Evolutionary conservation across 1,140 invertebrate species (phyloP), one percentile per base, ranked within the genome.

Genomic region (Lepidurus arcticus): DNA sequence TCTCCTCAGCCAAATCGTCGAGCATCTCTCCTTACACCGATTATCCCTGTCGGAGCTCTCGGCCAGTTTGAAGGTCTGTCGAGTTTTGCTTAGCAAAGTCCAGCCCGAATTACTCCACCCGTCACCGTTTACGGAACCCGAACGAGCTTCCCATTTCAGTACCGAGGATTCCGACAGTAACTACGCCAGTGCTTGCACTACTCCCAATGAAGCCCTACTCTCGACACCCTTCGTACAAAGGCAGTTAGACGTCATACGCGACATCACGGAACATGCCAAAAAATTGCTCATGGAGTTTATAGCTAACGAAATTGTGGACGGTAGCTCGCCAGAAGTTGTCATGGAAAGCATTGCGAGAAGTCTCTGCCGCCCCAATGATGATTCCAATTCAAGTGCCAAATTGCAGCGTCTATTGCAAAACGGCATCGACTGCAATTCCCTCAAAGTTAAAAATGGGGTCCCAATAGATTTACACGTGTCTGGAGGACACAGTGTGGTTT

Each of bases 1-100:
- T 78, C 86, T 94, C 65, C 90, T 94, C 81, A 85, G 89, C 73
- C 87, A 90, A 78, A 89, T 94, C 45, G 88, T 89, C 21, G 74
- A 79, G n/a, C 80, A 81, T 13, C 80, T 80, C 10, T 78, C 78
- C 44, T 77, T 82, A 13, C 74, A 43, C n/a, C 43, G 73, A 13
- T 73, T 81, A 42, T 76, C 78, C 44, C 65, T 80, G 21, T 65
- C 24, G 9, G 81, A 81, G 73, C 65, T 82, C 5, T 79, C 78
- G 42, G 78, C 78, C 1, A 81, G 81, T 78, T 75, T 82, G 7
- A 77, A 79, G 21, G 79, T 82, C 42, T 82, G 81, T 74, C 80
- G 80, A 9, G 77, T 80, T 16, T 73, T 81, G 45, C 74, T 82
- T 21, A 78, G 80, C 9, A 82, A 82, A 76, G 75, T 82, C n/a